A percentile compares a stretch with the other conserved stretches of the same genome.
These are phyloP conservation scores for Acrocephalus arundinaceus DNA, from an alignment of 2,113 vertebrate genomes.

Conservation along the genomic window DNA sequence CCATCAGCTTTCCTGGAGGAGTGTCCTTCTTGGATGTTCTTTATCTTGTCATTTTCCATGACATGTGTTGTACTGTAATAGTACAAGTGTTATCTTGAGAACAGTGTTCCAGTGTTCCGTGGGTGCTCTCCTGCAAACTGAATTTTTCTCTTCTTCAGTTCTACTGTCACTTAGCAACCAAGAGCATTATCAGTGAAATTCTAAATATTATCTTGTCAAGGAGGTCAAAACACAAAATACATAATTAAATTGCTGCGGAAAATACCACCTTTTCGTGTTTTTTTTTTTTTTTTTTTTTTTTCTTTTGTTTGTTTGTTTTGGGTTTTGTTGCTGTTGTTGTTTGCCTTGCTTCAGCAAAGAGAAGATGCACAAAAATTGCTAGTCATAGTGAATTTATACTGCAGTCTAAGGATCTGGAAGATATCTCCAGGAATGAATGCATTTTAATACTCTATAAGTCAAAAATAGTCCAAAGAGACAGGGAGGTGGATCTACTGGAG, in stretches of 20 bases:
- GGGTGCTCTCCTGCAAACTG: background rate
- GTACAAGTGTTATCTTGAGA: background rate
- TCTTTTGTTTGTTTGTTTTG: background rate
- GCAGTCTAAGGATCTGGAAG: background rate
- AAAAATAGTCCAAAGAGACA: background rate
- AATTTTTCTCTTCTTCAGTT: background rate
- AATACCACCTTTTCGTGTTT: background rate
- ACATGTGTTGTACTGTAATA: background rate
- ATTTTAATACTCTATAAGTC: background rate
- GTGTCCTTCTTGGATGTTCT: background rate
- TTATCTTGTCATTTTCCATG: slow-evolving; percentile 22
- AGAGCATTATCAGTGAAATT: background rate
- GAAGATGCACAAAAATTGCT: background rate
- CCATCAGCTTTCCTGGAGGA: background rate
- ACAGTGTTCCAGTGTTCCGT: background rate
- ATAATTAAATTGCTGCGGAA: background rate
- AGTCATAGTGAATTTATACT: background rate
- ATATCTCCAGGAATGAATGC: background rate
- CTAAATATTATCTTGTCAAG: slow-evolving; percentile 7
- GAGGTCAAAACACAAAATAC: slow-evolving; percentile 13
- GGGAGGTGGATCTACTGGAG: background rate
- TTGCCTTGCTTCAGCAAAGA: background rate
- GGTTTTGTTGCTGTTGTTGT: background rate
- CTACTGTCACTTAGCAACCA: slow-evolving; percentile 51
- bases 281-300: background rate